These are phyloP conservation scores for Streblospio benedicti DNA, from an alignment of 1,140 invertebrate genomes.

Conservation along the genomic window DNA sequence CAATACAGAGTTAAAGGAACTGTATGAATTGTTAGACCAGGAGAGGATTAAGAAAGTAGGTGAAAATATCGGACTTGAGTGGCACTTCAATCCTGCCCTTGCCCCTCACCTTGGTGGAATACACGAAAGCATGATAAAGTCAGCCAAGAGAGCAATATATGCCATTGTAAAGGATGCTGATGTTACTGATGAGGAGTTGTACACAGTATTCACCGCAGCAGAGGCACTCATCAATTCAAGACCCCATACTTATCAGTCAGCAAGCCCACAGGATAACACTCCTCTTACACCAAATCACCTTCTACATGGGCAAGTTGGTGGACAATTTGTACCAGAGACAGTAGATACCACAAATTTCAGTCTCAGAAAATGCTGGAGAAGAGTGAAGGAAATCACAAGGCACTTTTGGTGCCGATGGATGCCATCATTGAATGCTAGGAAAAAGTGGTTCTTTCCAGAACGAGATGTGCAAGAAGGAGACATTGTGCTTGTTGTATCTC, in stretches of 20 bases:
- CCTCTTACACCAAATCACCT: background rate
- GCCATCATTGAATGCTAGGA: background rate
- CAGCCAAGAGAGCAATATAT: background rate
- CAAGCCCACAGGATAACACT: background rate
- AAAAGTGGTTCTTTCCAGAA: background rate
- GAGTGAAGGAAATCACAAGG: background rate
- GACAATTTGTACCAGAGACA: background rate
- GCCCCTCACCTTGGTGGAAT: conserved; percentile 2
- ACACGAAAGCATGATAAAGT: background rate
- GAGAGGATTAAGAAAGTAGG: background rate
- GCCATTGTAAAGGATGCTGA: background rate
- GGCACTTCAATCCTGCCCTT: background rate
- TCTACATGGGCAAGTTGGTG: background rate
- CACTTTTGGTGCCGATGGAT: background rate
- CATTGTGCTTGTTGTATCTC: too few species aligned
- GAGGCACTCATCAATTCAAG: too few species aligned
- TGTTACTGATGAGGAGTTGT: background rate
- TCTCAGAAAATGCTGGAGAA: background rate
- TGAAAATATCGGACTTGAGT: background rate
- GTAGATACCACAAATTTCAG: background rate
- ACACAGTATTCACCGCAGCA: background rate
- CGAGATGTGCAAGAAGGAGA: background rate
- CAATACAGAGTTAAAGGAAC: too few species aligned
- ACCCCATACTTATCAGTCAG: too few species aligned
- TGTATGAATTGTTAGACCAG: too few species aligned